These are phyloP conservation scores for Nomada fabriciana DNA, from an alignment of 2,888 invertebrate species.

Conservation along the genomic window DNA sequence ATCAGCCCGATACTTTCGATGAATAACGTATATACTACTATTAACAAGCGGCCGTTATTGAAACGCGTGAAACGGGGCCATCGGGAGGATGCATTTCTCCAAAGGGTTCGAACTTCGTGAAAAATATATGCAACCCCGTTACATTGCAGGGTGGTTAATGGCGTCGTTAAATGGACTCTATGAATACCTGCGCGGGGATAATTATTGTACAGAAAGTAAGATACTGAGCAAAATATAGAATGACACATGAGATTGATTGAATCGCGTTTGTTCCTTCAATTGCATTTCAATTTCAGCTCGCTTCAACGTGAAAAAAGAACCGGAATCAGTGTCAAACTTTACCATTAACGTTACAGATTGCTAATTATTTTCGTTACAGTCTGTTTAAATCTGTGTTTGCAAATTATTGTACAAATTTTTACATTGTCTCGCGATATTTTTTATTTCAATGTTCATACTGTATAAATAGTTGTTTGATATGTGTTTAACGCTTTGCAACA, in stretches of 20 bases:
- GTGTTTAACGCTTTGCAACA: no score
- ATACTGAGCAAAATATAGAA: background rate
- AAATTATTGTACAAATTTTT: background rate
- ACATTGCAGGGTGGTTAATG: slow-evolving; percentile 23
- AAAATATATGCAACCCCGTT: slow-evolving; percentile 10
- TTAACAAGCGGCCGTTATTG: slow-evolving; percentile 31
- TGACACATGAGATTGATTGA: no score
- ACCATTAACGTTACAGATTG: background rate
- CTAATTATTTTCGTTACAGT: background rate
- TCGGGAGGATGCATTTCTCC: background rate
- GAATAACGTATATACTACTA: slow-evolving; percentile 41
- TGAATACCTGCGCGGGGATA: background rate
- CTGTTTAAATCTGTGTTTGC: background rate
- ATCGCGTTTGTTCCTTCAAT: no score
- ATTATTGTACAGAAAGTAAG: background rate
- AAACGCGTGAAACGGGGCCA: slow-evolving; percentile 28
- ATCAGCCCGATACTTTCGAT: slow-evolving; percentile 37
- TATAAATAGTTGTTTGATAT: no score
- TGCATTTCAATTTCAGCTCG: no score
- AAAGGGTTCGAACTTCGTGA: slow-evolving; percentile 14
- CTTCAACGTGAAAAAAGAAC: no score
- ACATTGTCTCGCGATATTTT: background rate
- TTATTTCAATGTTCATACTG: background rate
- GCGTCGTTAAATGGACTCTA: slow-evolving; percentile 9
- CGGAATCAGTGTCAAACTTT: no score